These are phyloP conservation scores for Congeria kusceri DNA, from an alignment of 2,888 invertebrate genomes.

Conservation along the genomic window DNA sequence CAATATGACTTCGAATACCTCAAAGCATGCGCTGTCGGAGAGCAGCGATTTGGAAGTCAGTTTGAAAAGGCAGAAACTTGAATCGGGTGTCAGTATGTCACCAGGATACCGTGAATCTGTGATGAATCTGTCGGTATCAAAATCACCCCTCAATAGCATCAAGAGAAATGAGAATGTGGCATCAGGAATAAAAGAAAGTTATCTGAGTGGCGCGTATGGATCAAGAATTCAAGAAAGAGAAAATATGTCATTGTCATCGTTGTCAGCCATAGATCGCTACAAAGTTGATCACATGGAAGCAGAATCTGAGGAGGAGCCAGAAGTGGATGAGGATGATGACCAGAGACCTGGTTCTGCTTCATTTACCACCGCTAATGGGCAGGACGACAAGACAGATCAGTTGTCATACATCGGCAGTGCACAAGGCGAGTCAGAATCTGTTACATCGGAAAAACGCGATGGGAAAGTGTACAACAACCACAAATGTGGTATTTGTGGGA, in stretches of 20 bases:
- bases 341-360: background rate
- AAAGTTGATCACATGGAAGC: constrained; percentile 17
- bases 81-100: constrained; percentile 48
- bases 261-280: constrained; percentile 27
- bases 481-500: constrained; percentile 76
- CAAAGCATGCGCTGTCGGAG: constrained; percentile 47
- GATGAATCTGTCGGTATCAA: constrained; percentile 59
- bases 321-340: constrained; percentile 16
- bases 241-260: constrained; percentile 12
- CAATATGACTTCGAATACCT: constrained; percentile 37
- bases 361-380: constrained; percentile 5
- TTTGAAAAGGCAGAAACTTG: constrained; percentile 33
- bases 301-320: constrained; percentile 11
- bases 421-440: constrained; percentile 11
- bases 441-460: constrained; percentile 46
- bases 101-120: constrained; percentile 44
- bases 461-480: constrained; percentile 51
- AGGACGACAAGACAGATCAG: constrained; percentile 11
- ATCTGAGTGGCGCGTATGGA: constrained; percentile 53
- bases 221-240: constrained; percentile 33
- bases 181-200: constrained; percentile 54
- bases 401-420: constrained; percentile 34
- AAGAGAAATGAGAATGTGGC: constrained; percentile 59
- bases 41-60: constrained; percentile 48
- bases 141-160: constrained; percentile 67